Conservation (phyloP, 2,888 invertebrate species). For the Taenaris catops region DNA sequence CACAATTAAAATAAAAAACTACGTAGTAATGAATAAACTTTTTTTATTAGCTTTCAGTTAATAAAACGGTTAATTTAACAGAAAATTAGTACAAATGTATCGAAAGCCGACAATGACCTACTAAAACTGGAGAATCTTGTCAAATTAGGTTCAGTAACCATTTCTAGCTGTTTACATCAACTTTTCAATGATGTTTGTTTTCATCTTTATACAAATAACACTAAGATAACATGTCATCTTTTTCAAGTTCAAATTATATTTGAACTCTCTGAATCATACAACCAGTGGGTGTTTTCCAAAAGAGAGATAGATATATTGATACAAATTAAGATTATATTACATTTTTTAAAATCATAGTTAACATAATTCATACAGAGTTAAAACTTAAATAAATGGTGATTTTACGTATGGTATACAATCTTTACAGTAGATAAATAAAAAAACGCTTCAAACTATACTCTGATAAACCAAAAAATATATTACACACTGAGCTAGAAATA, state of each 20-base stretch:
- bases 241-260: constrained; percentile 19
- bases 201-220: not conserved
- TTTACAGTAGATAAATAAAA: constrained; percentile 23
- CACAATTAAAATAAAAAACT: too few relatives aligned
- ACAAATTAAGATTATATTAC: too few relatives aligned
- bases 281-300: too few relatives aligned
- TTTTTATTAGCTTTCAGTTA: constrained; percentile 72
- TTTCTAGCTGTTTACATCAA: too few relatives aligned
- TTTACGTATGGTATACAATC: constrained; percentile 18
- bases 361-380: constrained; percentile 8
- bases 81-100: constrained; percentile 52
- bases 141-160: too few relatives aligned
- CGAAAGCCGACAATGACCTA: constrained; percentile 32
- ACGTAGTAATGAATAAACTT: constrained; percentile 24
- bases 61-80: constrained; percentile 62
- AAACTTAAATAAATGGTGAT: constrained; percentile 22
- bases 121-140: constrained; percentile 8
- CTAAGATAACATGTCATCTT: constrained; percentile 4
- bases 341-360: too few relatives aligned
- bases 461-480: constrained; percentile 48
- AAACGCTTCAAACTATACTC: constrained; percentile 41
- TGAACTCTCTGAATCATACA: too few relatives aligned
- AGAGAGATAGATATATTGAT: too few relatives aligned
- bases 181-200: constrained; percentile 1
- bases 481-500: constrained; percentile 57